Evolutionary conservation across 2,888 invertebrate species (phyloP).

Genomic region (Megastigmus dorsalis): DNA sequence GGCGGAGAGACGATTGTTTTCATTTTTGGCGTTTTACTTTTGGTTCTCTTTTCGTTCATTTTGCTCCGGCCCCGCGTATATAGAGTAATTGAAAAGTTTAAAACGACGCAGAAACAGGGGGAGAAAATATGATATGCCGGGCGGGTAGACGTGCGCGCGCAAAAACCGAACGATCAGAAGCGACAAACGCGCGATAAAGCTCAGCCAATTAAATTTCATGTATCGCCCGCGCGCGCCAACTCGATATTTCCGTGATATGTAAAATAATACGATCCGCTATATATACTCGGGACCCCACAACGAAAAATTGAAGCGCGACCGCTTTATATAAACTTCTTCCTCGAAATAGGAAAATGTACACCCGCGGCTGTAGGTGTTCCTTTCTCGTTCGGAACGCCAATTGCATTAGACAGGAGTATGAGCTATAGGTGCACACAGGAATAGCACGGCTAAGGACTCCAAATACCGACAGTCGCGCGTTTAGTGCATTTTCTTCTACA

Average conservation of each 20-base stretch:
- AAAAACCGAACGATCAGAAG: not conserved
- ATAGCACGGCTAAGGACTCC: not conserved
- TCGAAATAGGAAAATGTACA: not conserved
- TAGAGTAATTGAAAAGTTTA: too few species aligned
- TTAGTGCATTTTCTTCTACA: constrained; percentile 36
- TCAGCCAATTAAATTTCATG: not conserved
- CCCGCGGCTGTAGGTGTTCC: too few species aligned
- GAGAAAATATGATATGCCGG: too few species aligned
- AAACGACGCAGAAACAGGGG: too few species aligned
- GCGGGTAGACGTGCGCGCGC: not conserved
- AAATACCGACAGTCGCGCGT: constrained; percentile 27
- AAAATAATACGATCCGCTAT: not conserved
- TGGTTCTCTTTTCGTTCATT: too few species aligned
- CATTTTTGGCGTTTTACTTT: too few species aligned
- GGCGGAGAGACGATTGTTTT: too few species aligned
- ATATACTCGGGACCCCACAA: not conserved
- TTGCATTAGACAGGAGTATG: constrained; percentile 25
- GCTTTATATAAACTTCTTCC: too few species aligned
- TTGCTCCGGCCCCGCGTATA: too few species aligned
- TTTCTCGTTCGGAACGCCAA: constrained; percentile 3
- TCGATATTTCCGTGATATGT: too few species aligned
- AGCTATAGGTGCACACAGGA: not conserved
- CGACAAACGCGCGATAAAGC: too few species aligned
- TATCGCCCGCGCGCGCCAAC: too few species aligned
- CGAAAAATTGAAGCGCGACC: not conserved